These are phyloP conservation scores for Crotalus viridis DNA, from an alignment of 2,113 vertebrate species.

Conservation along the genomic window DNA sequence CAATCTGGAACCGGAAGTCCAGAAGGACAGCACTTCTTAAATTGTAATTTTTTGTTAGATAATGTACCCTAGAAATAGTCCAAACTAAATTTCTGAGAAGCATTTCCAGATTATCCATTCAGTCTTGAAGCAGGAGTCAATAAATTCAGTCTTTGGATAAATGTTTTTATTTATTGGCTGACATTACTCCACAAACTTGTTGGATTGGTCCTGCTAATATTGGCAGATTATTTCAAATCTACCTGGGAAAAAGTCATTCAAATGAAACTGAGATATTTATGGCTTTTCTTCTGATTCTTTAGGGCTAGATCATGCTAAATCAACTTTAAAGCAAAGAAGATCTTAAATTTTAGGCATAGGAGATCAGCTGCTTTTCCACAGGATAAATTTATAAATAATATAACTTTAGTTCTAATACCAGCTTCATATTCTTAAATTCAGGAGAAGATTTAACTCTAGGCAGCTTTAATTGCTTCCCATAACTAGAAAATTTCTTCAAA, in stretches of 20 bases:
- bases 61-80: no score
- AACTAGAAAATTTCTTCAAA: background rate
- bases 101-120: background rate
- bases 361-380: background rate
- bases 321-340: background rate
- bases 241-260: background rate
- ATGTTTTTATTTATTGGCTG: background rate
- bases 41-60: no score
- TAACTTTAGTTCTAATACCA: background rate
- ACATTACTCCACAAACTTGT: background rate
- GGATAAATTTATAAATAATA: background rate
- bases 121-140: background rate
- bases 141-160: background rate
- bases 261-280: background rate
- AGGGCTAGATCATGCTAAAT: background rate
- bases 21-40: no score
- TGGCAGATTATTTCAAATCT: background rate
- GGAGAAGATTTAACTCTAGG: background rate
- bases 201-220: background rate
- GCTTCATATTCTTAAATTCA: background rate
- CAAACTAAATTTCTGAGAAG: no score
- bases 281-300: background rate
- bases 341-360: background rate
- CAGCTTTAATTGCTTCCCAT: background rate
- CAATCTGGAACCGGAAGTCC: no score